Conservation (phyloP, 2,113 vertebrate species). For the Hylia prasina region DNA sequence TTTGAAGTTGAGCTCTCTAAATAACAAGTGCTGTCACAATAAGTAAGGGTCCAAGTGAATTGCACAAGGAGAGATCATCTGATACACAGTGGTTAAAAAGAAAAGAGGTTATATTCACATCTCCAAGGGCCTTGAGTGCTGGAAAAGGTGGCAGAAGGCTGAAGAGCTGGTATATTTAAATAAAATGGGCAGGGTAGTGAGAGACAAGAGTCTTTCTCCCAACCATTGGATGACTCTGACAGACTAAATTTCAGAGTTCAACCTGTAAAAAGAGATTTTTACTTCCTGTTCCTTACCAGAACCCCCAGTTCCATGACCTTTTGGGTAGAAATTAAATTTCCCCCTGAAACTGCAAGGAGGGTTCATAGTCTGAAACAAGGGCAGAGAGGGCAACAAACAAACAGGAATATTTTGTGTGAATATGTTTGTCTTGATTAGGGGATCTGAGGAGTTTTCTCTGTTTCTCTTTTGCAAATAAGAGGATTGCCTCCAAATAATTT, state of each 20-base stretch:
- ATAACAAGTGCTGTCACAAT: background rate
- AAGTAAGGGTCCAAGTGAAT: background rate
- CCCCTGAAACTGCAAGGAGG: background rate
- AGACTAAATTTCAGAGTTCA: background rate
- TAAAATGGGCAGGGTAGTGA: background rate
- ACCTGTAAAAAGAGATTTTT: background rate
- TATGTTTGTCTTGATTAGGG: background rate
- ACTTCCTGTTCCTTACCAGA: background rate
- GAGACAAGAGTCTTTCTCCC: background rate
- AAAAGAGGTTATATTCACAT: background rate
- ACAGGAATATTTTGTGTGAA: background rate
- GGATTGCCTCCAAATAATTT: background rate
- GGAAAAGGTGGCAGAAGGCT: background rate
- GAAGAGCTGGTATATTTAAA: background rate
- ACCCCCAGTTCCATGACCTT: background rate
- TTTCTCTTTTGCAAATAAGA: background rate
- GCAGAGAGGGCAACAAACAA: background rate
- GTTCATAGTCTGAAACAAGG: background rate
- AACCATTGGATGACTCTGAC: background rate
- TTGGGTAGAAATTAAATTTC: background rate
- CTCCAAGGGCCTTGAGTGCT: background rate
- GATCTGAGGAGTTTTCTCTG: background rate
- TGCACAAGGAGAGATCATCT: background rate
- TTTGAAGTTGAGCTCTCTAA: conserved; percentile 49
- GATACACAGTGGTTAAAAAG: background rate